phyloP scores from a whole-genome alignment of 2,113 vertebrate species.

The Orthonyx spaldingii region DNA sequence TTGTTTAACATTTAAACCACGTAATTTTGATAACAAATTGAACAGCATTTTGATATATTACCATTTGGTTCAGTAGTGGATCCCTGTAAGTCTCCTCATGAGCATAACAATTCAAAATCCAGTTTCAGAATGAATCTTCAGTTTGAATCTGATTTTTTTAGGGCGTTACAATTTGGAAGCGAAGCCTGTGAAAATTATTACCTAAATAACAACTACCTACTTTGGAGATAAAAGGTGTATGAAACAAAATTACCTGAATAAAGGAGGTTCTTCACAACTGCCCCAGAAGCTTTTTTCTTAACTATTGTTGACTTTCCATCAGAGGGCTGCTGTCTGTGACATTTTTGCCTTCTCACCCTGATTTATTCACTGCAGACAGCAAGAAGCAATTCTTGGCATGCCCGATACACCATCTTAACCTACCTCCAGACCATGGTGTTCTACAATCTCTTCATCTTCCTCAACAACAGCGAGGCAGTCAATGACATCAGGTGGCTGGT shows the following conservation, averaged over 20 bases:
- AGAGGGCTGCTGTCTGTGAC: neutral
- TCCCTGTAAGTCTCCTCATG: neutral
- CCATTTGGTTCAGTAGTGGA: neutral
- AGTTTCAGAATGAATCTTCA: neutral
- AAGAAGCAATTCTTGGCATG: constrained; percentile 94
- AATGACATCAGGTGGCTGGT: constrained; percentile 83
- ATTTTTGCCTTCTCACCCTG: neutral
- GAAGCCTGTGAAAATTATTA: neutral
- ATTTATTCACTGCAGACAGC: constrained; percentile 78
- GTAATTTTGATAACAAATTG: neutral
- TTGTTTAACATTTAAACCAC: neutral
- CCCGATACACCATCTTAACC: constrained; percentile 91
- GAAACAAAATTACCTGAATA: neutral
- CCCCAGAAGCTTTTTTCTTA: neutral
- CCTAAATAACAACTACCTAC: neutral
- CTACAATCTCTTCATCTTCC: constrained; percentile 97
- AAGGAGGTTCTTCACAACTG: neutral
- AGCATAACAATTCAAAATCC: neutral
- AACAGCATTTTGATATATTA: neutral
- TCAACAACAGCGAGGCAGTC: constrained; percentile 83
- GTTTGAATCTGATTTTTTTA: neutral
- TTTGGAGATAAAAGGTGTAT: neutral
- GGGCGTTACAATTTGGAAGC: neutral
- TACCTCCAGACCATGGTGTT: constrained; percentile 99
- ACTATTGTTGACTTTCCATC: neutral